phyloP scores from a whole-genome alignment of 1,140 invertebrate species.

The Pseudomyrmex concolor region DNA sequence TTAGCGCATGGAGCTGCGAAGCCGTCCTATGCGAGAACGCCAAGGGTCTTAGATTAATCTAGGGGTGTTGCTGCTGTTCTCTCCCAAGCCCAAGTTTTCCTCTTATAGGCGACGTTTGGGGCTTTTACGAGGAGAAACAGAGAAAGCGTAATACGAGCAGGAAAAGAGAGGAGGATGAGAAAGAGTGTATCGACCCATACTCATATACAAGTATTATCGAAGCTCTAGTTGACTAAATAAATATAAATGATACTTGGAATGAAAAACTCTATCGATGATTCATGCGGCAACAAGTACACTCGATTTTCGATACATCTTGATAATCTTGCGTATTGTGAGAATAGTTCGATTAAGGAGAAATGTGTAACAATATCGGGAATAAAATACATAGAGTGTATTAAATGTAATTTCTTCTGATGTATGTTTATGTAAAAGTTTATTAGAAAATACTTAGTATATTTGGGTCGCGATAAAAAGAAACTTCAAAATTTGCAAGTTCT shows the following conservation, averaged over 20 bases:
- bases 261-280: slow-evolving; percentile 40
- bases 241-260: slow-evolving; percentile 72
- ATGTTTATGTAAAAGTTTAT: too few relatives aligned
- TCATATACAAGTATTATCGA: slow-evolving; percentile 55
- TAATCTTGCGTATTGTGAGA: slow-evolving; percentile 3
- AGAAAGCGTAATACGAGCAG: slow-evolving; percentile 7
- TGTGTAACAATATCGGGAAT: neutral
- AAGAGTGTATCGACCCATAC: slow-evolving; percentile 42
- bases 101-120: slow-evolving; percentile 60
- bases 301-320: slow-evolving; percentile 41
- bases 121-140: slow-evolving; percentile 11
- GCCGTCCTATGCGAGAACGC: slow-evolving; percentile 42
- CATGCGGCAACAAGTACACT: slow-evolving; percentile 28
- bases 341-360: neutral
- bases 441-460: too few relatives aligned
- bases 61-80: slow-evolving; percentile 57
- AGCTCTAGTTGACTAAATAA: slow-evolving; percentile 66
- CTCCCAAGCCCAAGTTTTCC: slow-evolving; percentile 73
- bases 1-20: slow-evolving; percentile 33
- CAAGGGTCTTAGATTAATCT: slow-evolving; percentile 76
- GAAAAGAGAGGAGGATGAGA: neutral
- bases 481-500: too few relatives aligned
- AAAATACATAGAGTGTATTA: too few relatives aligned
- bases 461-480: too few relatives aligned
- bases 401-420: too few relatives aligned